Percentiles rank a stretch among this genome's conserved stretches.
Conservation (phyloP, 2,888 invertebrate genomes). For the Aporophyla nigra region DNA sequence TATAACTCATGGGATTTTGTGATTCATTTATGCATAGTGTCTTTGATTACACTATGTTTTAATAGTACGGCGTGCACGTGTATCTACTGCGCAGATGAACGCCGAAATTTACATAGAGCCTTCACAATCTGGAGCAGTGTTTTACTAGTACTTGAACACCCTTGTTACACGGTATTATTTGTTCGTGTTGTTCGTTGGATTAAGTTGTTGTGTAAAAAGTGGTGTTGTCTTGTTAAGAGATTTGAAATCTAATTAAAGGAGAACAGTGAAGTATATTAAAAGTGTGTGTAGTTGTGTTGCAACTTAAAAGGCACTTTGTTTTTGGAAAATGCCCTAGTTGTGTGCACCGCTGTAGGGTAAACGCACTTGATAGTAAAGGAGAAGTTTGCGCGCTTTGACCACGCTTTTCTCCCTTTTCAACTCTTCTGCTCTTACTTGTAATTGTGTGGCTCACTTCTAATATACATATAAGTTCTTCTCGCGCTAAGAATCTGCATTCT, state of each 20-base stretch:
- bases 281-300: too few relatives aligned
- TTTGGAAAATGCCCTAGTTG: neutral
- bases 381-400: too few relatives aligned
- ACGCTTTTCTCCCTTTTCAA: too few relatives aligned
- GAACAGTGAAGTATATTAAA: neutral
- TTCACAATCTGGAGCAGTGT: constrained; percentile 75
- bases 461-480: too few relatives aligned
- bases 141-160: constrained; percentile 64
- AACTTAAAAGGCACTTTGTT: neutral
- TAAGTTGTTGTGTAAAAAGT: constrained; percentile 25
- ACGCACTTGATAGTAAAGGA: neutral
- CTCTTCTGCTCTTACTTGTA: too few relatives aligned
- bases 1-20: constrained; percentile 79
- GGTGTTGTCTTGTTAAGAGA: neutral
- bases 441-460: too few relatives aligned
- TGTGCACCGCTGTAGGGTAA: too few relatives aligned
- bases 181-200: constrained; percentile 1
- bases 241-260: neutral
- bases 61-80: constrained; percentile 73
- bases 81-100: constrained; percentile 74
- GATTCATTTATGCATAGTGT: constrained; percentile 85
- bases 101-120: constrained; percentile 84
- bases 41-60: constrained; percentile 75
- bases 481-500: too few relatives aligned
- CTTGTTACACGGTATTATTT: constrained; percentile 23